phyloP scores from a whole-genome alignment of 2,113 vertebrate species.

The Rattus rattus region DNA sequence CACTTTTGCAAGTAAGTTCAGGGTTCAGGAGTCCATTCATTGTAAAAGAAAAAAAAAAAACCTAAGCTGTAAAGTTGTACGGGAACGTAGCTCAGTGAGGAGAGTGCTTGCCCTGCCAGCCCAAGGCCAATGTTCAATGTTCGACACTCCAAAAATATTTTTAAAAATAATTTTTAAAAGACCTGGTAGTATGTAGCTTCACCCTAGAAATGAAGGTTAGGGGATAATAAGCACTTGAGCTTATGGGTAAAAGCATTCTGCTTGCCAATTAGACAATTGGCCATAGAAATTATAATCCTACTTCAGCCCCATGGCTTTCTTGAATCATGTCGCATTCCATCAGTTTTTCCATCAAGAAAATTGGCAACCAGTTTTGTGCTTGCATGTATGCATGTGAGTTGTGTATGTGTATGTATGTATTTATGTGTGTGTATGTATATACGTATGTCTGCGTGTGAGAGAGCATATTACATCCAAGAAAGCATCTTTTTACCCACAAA shows the following conservation, averaged over 20 bases:
- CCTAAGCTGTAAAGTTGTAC: not conserved
- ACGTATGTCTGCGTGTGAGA: not conserved
- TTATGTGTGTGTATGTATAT: not conserved
- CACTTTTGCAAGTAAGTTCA: conserved; percentile 41
- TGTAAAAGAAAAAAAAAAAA: not conserved
- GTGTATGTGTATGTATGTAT: not conserved
- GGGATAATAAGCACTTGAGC: not conserved
- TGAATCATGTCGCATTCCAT: not conserved
- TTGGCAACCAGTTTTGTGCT: not conserved
- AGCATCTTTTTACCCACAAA: not conserved
- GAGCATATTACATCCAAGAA: not conserved
- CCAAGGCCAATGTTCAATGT: not conserved
- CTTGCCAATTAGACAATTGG: conserved; percentile 11
- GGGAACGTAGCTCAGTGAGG: not conserved
- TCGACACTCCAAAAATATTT: not conserved
- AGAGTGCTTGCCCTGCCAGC: not conserved
- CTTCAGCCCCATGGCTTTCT: not conserved
- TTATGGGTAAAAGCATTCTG: conserved; percentile 12
- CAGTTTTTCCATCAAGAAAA: conserved; percentile 39
- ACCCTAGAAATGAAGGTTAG: not conserved
- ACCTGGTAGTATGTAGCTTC: not conserved
- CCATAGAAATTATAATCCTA: not conserved
- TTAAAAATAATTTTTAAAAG: not conserved
- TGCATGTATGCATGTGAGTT: not conserved
- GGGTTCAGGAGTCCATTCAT: not conserved